Percentiles rank a stretch among this genome's conserved stretches.
phyloP scores from a whole-genome alignment of 2,113 vertebrate genomes.

The Xiphophorus hellerii region DNA sequence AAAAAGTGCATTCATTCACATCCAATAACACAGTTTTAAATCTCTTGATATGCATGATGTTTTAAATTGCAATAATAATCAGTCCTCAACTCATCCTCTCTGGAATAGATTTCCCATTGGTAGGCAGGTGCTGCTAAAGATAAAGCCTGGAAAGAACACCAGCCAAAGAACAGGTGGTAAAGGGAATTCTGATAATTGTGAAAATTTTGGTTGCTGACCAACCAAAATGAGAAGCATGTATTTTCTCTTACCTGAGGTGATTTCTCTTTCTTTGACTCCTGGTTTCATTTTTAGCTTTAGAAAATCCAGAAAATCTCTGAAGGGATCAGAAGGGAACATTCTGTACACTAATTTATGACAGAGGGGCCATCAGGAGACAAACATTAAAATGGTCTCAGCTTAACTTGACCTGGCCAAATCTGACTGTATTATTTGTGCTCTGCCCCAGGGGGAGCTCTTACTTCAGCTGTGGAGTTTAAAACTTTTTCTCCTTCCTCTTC shows the following conservation, averaged over 20 bases:
- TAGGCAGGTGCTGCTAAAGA: conserved; percentile 28
- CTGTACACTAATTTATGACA: neutral
- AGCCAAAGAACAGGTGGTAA: conserved; percentile 32
- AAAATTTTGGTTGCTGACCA: neutral
- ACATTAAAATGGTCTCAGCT: neutral
- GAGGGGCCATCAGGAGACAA: neutral
- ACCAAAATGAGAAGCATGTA: too few relatives aligned
- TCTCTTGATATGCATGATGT: conserved; percentile 10
- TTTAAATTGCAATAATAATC: conserved; percentile 11
- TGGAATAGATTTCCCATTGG: neutral
- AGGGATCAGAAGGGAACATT: neutral
- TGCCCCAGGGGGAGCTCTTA: conserved; percentile 77
- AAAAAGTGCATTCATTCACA: neutral
- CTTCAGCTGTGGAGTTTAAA: conserved; percentile 50
- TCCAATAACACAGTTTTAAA: conserved; percentile 1
- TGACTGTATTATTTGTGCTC: conserved; percentile 38
- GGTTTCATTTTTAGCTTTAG: neutral
- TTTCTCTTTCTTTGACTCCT: neutral
- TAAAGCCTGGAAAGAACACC: conserved; percentile 38
- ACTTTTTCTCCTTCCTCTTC: conserved; percentile 9
- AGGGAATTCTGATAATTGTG: neutral
- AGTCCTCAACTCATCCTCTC: neutral
- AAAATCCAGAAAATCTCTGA: neutral
- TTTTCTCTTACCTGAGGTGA: neutral
- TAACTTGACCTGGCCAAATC: neutral